These are phyloP conservation scores for Sinocyclocheilus maitianheensis DNA, from an alignment of 2,113 vertebrate genomes.

Conservation along the genomic window DNA sequence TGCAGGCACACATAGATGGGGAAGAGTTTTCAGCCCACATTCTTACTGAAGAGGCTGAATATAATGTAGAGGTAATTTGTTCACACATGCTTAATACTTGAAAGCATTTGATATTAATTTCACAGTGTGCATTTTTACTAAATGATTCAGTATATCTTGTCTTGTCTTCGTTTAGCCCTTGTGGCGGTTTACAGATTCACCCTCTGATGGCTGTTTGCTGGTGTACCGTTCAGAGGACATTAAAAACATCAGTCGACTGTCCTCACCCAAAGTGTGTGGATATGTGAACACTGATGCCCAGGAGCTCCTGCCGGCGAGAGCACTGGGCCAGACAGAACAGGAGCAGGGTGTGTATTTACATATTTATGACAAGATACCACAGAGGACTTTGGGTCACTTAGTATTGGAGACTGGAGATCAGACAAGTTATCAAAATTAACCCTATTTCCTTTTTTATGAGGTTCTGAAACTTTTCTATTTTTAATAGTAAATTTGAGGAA, in stretches of 20 bases:
- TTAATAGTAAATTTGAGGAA: too few species aligned
- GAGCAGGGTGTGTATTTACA: slow-evolving; percentile 55
- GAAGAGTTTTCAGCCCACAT: slow-evolving; percentile 95
- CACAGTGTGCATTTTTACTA: neutral
- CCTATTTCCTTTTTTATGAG: too few species aligned
- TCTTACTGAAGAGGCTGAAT: slow-evolving; percentile 87
- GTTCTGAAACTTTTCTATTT: too few species aligned
- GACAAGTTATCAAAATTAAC: too few species aligned
- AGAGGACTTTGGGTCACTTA: too few species aligned
- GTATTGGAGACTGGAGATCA: too few species aligned
- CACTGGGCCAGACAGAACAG: slow-evolving; percentile 58
- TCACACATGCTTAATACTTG: neutral
- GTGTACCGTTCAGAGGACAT: slow-evolving; percentile 95
- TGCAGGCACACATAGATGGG: slow-evolving; percentile 92
- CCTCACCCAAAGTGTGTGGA: slow-evolving; percentile 91
- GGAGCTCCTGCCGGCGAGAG: slow-evolving; percentile 74
- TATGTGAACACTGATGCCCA: slow-evolving; percentile 79
- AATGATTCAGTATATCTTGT: too few species aligned
- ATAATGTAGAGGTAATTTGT: slow-evolving; percentile 88
- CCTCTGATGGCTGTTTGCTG: slow-evolving; percentile 82
- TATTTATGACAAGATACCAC: neutral
- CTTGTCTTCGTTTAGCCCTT: slow-evolving; percentile 75
- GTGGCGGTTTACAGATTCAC: slow-evolving; percentile 88
- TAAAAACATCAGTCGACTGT: slow-evolving; percentile 87
- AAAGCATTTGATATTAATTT: neutral